A percentile compares a stretch with the other conserved stretches of the same genome.
phyloP scores from a whole-genome alignment of 2,797 vertebrate genomes.

The Protonibea diacanthus region DNA sequence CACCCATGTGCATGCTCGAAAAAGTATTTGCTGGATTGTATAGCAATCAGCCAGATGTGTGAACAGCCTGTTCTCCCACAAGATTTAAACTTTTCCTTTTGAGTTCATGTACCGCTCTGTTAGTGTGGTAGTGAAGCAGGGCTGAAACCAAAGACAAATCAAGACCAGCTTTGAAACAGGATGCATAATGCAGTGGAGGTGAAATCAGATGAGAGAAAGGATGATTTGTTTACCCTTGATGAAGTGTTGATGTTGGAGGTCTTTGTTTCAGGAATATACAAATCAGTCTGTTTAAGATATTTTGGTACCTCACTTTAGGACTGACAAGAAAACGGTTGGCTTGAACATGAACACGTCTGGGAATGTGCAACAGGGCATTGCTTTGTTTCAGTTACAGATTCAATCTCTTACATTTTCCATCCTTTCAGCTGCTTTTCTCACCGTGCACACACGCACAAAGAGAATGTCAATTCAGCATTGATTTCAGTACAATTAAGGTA shows the following conservation, averaged over 20 bases:
- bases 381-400: conserved; percentile 63
- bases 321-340: conserved; percentile 62
- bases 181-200: conserved; percentile 69
- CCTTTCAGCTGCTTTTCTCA: conserved; percentile 50
- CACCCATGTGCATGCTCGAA: conserved; percentile 46
- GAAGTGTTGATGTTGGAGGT: conserved; percentile 83
- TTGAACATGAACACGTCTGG: conserved; percentile 60
- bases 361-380: conserved; percentile 54
- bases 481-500: conserved; percentile 72
- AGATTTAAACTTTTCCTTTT: conserved; percentile 71
- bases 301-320: conserved; percentile 70
- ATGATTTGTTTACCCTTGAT: conserved; percentile 77
- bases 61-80: conserved; percentile 75
- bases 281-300: conserved; percentile 81
- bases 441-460: conserved; percentile 28
- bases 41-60: conserved; percentile 77
- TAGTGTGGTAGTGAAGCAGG: conserved; percentile 59
- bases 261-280: conserved; percentile 84
- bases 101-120: conserved; percentile 69
- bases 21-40: conserved; percentile 55
- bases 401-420: conserved; percentile 49
- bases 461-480: conserved; percentile 61
- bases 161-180: conserved; percentile 79
- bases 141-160: conserved; percentile 80
- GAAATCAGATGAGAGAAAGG: conserved; percentile 76